Evolutionary conservation across 2,888 invertebrate genomes (phyloP).

Genomic region (Pantelozetes paolii): DNA sequence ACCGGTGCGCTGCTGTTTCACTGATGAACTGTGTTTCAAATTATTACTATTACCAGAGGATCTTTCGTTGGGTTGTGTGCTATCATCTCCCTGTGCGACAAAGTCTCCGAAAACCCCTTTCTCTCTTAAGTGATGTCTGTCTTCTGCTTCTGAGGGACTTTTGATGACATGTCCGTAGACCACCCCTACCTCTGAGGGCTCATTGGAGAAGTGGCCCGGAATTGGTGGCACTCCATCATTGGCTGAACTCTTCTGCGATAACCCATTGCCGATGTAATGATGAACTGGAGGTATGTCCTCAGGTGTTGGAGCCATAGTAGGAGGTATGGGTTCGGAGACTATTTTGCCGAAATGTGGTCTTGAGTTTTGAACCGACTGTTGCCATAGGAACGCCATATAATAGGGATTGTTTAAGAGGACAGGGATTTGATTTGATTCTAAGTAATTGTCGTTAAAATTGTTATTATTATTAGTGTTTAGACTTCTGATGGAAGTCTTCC

Average conservation of each 20-base stretch:
- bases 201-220: background rate
- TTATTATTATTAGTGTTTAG: background rate
- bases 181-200: background rate
- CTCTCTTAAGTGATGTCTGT: background rate
- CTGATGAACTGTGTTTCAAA: background rate
- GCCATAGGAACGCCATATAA: conserved; percentile 20
- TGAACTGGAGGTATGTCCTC: background rate
- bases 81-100: background rate
- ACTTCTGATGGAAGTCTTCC: background rate
- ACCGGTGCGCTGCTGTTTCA: conserved; percentile 10
- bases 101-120: background rate
- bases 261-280: background rate
- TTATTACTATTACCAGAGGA: background rate
- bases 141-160: conserved; percentile 17
- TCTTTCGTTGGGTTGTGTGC: background rate
- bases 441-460: conserved; percentile 7
- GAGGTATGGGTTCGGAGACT: background rate
- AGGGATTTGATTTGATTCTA: conserved; percentile 23
- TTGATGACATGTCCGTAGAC: conserved; percentile 15
- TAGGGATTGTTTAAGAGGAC: conserved; percentile 20
- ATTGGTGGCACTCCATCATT: background rate
- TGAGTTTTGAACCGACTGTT: background rate
- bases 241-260: background rate
- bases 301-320: background rate
- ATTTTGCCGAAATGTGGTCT: conserved; percentile 15